These are phyloP conservation scores for Pachliopta kotzebuea DNA, from an alignment of 2,888 invertebrate species.

Conservation along the genomic window DNA sequence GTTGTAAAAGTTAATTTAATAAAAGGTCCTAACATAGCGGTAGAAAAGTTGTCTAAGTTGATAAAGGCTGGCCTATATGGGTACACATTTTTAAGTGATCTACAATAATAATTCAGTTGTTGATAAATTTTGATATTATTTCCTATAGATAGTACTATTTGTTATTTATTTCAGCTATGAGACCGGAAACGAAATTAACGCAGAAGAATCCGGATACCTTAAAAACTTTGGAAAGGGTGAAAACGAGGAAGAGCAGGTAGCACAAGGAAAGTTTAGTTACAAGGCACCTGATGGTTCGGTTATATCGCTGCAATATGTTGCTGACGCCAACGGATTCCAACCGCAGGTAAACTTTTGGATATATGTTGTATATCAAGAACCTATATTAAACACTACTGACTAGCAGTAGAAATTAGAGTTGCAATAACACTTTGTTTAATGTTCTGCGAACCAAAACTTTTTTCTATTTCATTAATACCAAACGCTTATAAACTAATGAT, in stretches of 20 bases:
- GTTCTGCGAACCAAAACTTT: too few relatives aligned
- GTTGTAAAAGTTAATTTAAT: too few relatives aligned
- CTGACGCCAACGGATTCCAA: conserved; percentile 86
- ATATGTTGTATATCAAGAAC: neutral
- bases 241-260: conserved; percentile 74
- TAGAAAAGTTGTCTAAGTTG: too few relatives aligned
- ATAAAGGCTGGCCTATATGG: neutral
- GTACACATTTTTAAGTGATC: neutral
- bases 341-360: conserved; percentile 64
- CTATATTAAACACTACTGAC: neutral
- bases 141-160: too few relatives aligned
- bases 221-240: conserved; percentile 80
- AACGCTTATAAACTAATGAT: too few relatives aligned
- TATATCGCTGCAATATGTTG: conserved; percentile 82
- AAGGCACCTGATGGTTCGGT: conserved; percentile 84
- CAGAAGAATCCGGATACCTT: conserved; percentile 82
- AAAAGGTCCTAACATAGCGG: too few relatives aligned
- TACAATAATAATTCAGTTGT: neutral
- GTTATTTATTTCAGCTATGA: conserved; percentile 72
- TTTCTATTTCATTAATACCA: too few relatives aligned
- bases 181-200: conserved; percentile 83
- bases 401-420: too few relatives aligned
- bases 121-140: too few relatives aligned
- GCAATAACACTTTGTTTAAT: too few relatives aligned
- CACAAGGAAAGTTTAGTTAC: conserved; percentile 83